Conservation (phyloP, 2,113 vertebrate genomes). For the Ranitomeya imitator region DNA sequence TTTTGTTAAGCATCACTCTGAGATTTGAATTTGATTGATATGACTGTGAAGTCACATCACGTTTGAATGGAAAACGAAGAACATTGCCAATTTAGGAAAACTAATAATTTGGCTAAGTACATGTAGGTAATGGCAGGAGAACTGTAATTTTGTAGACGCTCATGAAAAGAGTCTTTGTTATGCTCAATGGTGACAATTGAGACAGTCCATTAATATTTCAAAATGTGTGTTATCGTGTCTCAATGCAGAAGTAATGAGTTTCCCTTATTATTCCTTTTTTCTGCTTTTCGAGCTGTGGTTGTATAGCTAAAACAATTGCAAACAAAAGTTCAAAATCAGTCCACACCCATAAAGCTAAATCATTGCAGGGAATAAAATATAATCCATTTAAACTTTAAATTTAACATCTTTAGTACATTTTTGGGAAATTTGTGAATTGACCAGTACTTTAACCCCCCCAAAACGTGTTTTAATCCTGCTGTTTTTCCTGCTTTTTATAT, state of each 20-base stretch:
- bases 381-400: too few relatives aligned
- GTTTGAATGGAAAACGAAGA: background rate
- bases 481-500: too few relatives aligned
- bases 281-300: background rate
- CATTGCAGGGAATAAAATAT: too few relatives aligned
- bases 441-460: too few relatives aligned
- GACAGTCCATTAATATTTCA: constrained; percentile 1
- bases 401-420: too few relatives aligned
- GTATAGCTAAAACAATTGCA: background rate
- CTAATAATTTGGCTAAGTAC: constrained; percentile 18
- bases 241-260: constrained; percentile 3
- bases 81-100: constrained; percentile 35
- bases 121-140: background rate
- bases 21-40: constrained; percentile 25
- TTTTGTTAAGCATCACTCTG: background rate
- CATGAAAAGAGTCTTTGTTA: constrained; percentile 6
- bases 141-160: constrained; percentile 16
- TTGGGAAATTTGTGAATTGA: too few relatives aligned
- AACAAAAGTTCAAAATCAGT: background rate
- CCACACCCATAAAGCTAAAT: too few relatives aligned
- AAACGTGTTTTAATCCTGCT: too few relatives aligned
- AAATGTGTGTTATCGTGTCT: background rate
- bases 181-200: background rate
- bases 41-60: constrained; percentile 2
- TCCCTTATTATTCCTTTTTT: background rate